Evolutionary conservation across 2,797 vertebrate species (phyloP).

Genomic region (Balearica regulorum): DNA sequence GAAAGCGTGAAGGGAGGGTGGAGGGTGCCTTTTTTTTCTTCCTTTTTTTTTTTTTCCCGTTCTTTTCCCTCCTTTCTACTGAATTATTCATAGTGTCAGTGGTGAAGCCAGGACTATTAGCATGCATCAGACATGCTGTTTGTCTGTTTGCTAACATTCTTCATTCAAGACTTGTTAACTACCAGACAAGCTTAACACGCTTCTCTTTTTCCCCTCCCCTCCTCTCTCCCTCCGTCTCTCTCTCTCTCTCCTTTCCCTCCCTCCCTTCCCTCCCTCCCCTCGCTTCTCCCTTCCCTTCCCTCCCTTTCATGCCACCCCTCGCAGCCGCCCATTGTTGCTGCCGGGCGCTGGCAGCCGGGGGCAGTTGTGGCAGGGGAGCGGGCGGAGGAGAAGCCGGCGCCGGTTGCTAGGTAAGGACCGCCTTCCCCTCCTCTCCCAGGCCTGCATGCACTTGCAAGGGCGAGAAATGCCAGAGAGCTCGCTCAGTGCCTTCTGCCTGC

Average conservation of each 20-base stretch:
- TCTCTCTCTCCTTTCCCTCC: neutral
- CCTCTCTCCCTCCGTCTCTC: neutral
- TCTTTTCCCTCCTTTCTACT: slow-evolving; percentile 68
- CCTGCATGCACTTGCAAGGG: slow-evolving; percentile 48
- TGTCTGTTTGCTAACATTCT: slow-evolving; percentile 96
- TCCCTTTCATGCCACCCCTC: slow-evolving; percentile 79
- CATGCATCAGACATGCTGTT: slow-evolving; percentile 92
- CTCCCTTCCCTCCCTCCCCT: neutral
- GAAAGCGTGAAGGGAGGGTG: slow-evolving; percentile 10
- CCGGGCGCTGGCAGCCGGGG: slow-evolving; percentile 78
- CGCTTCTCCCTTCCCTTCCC: neutral
- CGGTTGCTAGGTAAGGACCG: slow-evolving; percentile 72
- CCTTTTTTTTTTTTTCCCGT: too few species aligned
- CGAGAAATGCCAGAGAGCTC: slow-evolving; percentile 34
- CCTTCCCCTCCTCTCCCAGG: slow-evolving; percentile 53
- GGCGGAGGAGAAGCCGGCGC: slow-evolving; percentile 70
- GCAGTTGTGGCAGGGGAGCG: slow-evolving; percentile 64
- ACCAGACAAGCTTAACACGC: slow-evolving; percentile 87
- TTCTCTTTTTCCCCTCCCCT: slow-evolving; percentile 47
- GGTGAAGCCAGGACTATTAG: slow-evolving; percentile 89
- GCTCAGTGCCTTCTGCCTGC: slow-evolving; percentile 73
- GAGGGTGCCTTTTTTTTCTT: neutral
- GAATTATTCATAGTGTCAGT: slow-evolving; percentile 94
- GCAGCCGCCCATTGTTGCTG: slow-evolving; percentile 85
- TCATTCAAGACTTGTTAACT: slow-evolving; percentile 95